Conservation (phyloP, 1,140 invertebrate genomes). For the Phymastichus coffea region DNA sequence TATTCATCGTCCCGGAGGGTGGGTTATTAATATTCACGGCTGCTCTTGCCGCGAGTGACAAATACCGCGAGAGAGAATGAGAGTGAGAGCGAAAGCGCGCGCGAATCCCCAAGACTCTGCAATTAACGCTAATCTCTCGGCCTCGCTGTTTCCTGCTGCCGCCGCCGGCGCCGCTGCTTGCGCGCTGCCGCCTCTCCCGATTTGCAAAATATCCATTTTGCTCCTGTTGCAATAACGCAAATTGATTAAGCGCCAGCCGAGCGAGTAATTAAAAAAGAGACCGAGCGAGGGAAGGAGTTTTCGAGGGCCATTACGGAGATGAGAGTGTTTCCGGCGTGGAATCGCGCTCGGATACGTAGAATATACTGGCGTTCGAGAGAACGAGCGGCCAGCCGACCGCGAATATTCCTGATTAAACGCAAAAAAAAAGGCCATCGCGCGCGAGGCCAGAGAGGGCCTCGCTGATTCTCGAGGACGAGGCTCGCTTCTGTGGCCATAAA, state of each 20-base stretch:
- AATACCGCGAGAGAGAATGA: conserved; percentile 43
- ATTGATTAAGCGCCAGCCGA: neutral
- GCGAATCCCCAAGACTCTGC: conserved; percentile 37
- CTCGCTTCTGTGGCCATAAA: no score
- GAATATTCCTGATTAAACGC: conserved; percentile 53
- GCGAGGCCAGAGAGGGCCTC: no score
- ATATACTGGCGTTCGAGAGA: neutral
- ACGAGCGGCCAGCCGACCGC: conserved; percentile 43
- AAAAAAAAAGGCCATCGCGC: conserved; percentile 32
- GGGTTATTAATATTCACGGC: conserved; percentile 55
- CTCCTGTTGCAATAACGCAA: neutral
- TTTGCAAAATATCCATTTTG: no score
- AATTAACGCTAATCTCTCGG: conserved; percentile 57
- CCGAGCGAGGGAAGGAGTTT: no score
- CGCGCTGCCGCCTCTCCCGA: neutral
- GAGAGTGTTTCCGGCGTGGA: neutral
- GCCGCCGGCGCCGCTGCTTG: neutral
- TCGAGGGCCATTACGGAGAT: neutral
- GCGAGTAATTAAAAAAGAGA: neutral
- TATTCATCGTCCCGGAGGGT: conserved; percentile 43
- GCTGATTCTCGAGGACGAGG: no score
- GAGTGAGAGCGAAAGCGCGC: no score
- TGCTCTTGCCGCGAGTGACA: conserved; percentile 50
- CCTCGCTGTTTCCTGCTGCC: no score
- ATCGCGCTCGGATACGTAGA: neutral